Evolutionary conservation across 2,797 vertebrate species (phyloP).

Genomic region (Chrosomus eos): DNA sequence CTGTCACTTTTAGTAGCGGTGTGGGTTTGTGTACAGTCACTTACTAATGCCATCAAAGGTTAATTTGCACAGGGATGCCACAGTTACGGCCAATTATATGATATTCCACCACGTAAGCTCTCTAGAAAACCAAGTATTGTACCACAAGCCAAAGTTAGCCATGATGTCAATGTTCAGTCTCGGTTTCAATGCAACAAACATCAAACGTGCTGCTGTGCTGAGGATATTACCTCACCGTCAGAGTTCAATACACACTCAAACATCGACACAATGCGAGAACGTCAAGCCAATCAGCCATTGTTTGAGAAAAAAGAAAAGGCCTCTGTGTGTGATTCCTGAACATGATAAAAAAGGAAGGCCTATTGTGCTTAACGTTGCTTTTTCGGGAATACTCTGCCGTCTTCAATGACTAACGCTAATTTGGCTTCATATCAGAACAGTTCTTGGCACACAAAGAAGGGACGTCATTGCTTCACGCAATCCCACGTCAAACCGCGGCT

Average conservation of each 20-base stretch:
- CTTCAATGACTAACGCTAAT: slow-evolving; percentile 34
- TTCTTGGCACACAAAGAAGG: slow-evolving; percentile 51
- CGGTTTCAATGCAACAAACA: slow-evolving; percentile 27
- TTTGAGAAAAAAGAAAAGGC: slow-evolving; percentile 50
- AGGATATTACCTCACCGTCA: slow-evolving; percentile 64
- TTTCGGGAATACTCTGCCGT: slow-evolving; percentile 52
- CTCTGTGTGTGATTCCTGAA: slow-evolving; percentile 50
- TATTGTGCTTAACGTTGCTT: slow-evolving; percentile 52
- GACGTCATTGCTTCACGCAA: slow-evolving; percentile 38
- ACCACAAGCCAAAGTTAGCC: neutral
- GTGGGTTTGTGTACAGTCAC: slow-evolving; percentile 23
- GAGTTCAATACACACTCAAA: slow-evolving; percentile 44
- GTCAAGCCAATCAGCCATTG: slow-evolving; percentile 58
- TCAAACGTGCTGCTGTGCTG: slow-evolving; percentile 41
- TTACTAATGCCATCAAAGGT: slow-evolving; percentile 22
- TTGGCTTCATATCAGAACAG: slow-evolving; percentile 52
- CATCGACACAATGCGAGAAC: slow-evolving; percentile 52
- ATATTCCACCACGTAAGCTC: slow-evolving; percentile 14
- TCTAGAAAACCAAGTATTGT: slow-evolving; percentile 21
- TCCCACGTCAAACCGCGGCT: neutral
- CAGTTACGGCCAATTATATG: neutral
- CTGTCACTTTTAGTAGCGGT: slow-evolving; percentile 39
- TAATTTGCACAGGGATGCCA: slow-evolving; percentile 4
- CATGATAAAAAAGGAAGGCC: slow-evolving; percentile 55
- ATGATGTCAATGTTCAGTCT: slow-evolving; percentile 29